Percentiles rank a stretch among this genome's conserved stretches.
These are phyloP conservation scores for Oncorhynchus tshawytscha DNA, from an alignment of 2,113 vertebrate genomes.

Conservation along the genomic window DNA sequence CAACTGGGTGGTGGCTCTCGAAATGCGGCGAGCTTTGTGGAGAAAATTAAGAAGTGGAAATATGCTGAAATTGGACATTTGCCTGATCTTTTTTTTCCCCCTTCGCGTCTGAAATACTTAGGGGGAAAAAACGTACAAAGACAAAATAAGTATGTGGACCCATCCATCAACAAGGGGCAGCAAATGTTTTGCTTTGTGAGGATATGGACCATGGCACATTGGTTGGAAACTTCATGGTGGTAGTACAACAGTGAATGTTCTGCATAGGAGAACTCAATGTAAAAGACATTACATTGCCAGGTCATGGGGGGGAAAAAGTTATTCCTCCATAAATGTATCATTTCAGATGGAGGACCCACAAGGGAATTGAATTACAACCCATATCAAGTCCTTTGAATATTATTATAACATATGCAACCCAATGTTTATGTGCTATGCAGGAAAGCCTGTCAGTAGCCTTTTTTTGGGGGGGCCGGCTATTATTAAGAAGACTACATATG, in stretches of 20 bases:
- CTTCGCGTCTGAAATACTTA: conserved; percentile 23
- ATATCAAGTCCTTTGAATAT: not conserved
- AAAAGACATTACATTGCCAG: conserved; percentile 1
- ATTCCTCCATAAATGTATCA: not conserved
- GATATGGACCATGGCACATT: conserved; percentile 2
- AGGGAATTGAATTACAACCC: not conserved
- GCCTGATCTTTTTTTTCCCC: conserved; percentile 16
- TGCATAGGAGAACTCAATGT: not conserved
- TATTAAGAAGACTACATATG: too few relatives aligned
- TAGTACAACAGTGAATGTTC: not conserved
- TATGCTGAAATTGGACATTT: conserved; percentile 70
- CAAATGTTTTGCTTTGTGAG: not conserved
- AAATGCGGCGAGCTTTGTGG: conserved; percentile 78
- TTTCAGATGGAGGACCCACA: not conserved
- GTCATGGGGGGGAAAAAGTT: not conserved
- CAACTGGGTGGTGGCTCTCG: conserved; percentile 81
- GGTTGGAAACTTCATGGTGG: not conserved
- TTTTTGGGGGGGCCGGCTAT: too few relatives aligned
- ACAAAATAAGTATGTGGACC: not conserved
- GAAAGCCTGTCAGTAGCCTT: too few relatives aligned
- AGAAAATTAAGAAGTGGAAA: conserved; percentile 80
- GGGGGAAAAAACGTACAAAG: not conserved
- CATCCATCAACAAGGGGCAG: not conserved
- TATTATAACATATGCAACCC: too few relatives aligned
- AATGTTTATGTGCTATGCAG: too few relatives aligned